phyloP scores from a whole-genome alignment of 2,113 vertebrate genomes.

The Heptranchias perlo region DNA sequence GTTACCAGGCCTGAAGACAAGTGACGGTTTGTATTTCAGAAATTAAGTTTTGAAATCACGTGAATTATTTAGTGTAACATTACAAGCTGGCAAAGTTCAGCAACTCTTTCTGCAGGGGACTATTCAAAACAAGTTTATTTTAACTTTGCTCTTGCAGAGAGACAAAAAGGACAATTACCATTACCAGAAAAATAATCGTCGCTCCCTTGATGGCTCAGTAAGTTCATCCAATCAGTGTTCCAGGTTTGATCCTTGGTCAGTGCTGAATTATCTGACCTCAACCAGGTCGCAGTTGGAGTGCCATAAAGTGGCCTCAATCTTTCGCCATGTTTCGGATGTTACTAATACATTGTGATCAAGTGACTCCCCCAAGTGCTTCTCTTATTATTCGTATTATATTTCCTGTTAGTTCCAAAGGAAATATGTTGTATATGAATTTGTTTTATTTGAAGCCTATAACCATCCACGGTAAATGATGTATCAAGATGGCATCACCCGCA shows the following conservation, averaged over 20 bases:
- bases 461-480: neutral
- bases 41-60: constrained; percentile 3
- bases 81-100: neutral
- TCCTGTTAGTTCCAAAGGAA: neutral
- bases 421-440: neutral
- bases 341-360: neutral
- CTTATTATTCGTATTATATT: neutral
- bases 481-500: neutral
- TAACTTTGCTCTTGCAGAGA: neutral
- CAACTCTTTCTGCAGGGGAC: neutral
- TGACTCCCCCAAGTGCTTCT: neutral
- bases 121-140: neutral
- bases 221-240: neutral
- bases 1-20: neutral
- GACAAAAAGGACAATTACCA: neutral
- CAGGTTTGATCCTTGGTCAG: neutral
- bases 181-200: neutral
- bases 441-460: neutral
- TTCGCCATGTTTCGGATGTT: neutral
- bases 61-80: neutral
- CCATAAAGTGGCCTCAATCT: neutral
- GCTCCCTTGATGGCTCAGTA: neutral
- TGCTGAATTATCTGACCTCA: neutral
- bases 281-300: neutral
- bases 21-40: neutral